Conservation (phyloP, 2,113 vertebrate genomes). For the Sitta europaea region DNA sequence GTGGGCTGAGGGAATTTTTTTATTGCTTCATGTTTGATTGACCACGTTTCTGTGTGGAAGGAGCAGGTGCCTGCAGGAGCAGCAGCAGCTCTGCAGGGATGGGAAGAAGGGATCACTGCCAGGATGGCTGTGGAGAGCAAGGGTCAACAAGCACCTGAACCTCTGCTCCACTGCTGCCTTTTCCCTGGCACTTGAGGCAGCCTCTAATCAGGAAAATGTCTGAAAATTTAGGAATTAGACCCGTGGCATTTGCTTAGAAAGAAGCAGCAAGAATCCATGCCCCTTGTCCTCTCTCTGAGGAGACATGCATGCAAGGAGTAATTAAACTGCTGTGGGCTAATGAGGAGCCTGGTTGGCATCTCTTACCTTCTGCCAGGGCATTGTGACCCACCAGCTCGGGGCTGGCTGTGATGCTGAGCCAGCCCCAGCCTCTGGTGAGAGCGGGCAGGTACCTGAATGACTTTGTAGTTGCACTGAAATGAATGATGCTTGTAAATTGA, state of each 20-base stretch:
- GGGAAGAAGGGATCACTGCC: background rate
- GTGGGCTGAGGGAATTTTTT: background rate
- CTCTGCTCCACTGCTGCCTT: background rate
- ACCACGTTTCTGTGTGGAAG: background rate
- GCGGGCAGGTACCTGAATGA: background rate
- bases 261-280: background rate
- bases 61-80: background rate
- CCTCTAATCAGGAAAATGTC: background rate
- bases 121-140: fast-evolving
- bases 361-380: background rate
- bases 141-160: background rate
- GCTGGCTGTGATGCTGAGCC: background rate
- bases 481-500: background rate
- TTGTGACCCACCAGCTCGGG: fast-evolving
- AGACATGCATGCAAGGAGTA: background rate
- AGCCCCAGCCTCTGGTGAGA: background rate
- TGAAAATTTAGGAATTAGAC: background rate
- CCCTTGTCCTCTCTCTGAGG: background rate
- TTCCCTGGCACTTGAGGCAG: background rate
- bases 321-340: background rate
- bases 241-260: background rate
- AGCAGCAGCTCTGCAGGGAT: background rate
- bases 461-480: background rate
- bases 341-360: background rate
- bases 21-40: fast-evolving